These are phyloP conservation scores for Bursaphelenchus okinawaensis DNA, from an alignment of 2,888 invertebrate genomes.

Conservation along the genomic window DNA sequence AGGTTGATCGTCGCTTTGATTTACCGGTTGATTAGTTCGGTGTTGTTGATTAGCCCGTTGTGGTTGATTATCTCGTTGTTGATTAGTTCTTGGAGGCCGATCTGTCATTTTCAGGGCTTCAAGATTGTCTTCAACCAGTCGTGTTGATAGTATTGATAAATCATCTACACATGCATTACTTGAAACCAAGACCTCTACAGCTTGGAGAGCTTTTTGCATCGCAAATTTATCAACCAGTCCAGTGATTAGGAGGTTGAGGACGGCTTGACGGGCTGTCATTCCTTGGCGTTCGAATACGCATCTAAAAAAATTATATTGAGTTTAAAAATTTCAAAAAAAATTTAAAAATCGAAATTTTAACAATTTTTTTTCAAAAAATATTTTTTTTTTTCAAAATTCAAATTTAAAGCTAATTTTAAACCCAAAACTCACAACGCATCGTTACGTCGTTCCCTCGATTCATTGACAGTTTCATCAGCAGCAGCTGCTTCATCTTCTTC, in stretches of 20 bases:
- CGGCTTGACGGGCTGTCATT: constrained; percentile 7
- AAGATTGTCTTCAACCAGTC: constrained; percentile 5
- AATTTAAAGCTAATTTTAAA: too few relatives aligned
- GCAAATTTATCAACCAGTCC: constrained; percentile 4
- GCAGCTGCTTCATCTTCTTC: constrained; percentile 1
- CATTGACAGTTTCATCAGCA: neutral
- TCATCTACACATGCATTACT: constrained; percentile 6
- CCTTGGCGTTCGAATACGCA: neutral
- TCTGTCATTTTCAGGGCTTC: constrained; percentile 2
- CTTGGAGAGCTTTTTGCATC: constrained; percentile 10
- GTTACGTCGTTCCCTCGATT: neutral
- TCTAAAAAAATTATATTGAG: neutral
- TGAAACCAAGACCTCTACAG: constrained; percentile 2
- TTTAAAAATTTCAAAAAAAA: neutral
- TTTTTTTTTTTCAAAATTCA: too few relatives aligned
- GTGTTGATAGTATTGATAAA: neutral
- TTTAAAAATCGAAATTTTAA: too few relatives aligned
- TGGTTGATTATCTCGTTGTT: too few relatives aligned
- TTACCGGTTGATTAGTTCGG: too few relatives aligned
- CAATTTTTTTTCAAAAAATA: too few relatives aligned
- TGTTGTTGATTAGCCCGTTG: too few relatives aligned
- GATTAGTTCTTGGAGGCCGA: neutral
- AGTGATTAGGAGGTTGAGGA: constrained; percentile 3
- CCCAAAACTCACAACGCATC: neutral
- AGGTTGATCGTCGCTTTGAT: too few relatives aligned